Evolutionary conservation across 2,113 vertebrate species (phyloP), one percentile per base, ranked within the genome.

Genomic region (Cyprinodon variegatus): DNA sequence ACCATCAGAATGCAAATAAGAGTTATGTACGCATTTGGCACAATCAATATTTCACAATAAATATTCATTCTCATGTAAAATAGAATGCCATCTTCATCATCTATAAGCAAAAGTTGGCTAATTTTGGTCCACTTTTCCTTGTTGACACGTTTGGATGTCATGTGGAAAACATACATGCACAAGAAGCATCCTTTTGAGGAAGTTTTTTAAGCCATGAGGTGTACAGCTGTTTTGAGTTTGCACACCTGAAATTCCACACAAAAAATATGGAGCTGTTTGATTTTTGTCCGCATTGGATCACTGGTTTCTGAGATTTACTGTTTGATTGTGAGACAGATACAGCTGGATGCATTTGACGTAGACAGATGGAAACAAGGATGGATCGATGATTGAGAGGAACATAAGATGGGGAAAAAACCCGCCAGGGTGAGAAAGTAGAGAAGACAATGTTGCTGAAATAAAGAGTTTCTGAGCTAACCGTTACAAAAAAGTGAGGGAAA

Each of bases 321-420:
- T 71, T 61, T 81, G 80, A 81, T 20, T 82, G 81, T 84, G 83
- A 77, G 76, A 70, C 43, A 57, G 72, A 74, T 65, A 69, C 63
- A 83, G 72, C 78, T 81, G 85, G 76, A 77, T 79, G 53, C 79
- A 65, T 83, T 67, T 59, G 46, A 57, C 62, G 37, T 45, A 63
- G 70, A 65, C 65, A 36, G 74, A 74, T 39, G 11, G 65, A 79
- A 66, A 79, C 68, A 61, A 36, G 70, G 76, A 72, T 61, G 39
- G 60, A 68, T 76, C 62, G 63, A 81, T 76, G 73, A 11, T 68
- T 77, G 60, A 65, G 66, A 66, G 41, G 71, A 45, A 74, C 3
- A 68, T 70, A 62, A 75, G 38, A 68, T 57, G 68, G 68, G 15
- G 48, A 64, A 69, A 68, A 17, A 62, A 53, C 5, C 3, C 0